Percentiles rank a stretch among this genome's conserved stretches.
phyloP scores from a whole-genome alignment of 2,888 invertebrate species.

The Patella ulyssiponensis region DNA sequence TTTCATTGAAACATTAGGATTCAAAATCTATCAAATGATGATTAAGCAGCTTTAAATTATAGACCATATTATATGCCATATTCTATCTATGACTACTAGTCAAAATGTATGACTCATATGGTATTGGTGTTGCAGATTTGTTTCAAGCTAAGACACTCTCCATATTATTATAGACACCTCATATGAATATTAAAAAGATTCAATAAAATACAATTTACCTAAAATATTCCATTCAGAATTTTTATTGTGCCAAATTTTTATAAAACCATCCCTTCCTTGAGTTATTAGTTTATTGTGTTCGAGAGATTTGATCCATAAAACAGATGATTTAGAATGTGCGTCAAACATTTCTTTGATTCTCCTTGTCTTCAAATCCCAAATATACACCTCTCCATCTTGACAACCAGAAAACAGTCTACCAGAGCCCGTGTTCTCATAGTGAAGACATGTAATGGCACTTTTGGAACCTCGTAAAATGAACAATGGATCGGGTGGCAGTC shows the following conservation, averaged over 20 bases:
- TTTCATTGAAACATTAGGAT: too few relatives aligned
- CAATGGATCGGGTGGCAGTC: slow-evolving; percentile 44
- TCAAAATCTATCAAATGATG: too few relatives aligned
- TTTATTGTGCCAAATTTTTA: slow-evolving; percentile 45
- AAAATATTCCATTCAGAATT: slow-evolving; percentile 18
- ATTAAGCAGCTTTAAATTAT: too few relatives aligned
- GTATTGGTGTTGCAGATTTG: too few relatives aligned
- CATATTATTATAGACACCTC: too few relatives aligned
- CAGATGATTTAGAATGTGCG: slow-evolving; percentile 44
- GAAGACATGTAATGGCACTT: slow-evolving; percentile 46
- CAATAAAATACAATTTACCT: too few relatives aligned
- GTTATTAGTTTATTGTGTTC: slow-evolving; percentile 43
- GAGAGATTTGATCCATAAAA: slow-evolving; percentile 47
- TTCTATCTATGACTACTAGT: too few relatives aligned
- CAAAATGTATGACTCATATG: too few relatives aligned
- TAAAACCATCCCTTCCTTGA: slow-evolving; percentile 56
- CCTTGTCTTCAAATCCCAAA: slow-evolving; percentile 47
- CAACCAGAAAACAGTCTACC: slow-evolving; percentile 48
- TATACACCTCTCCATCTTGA: slow-evolving; percentile 46
- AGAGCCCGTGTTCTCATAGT: slow-evolving; percentile 26
- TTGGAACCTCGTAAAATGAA: slow-evolving; percentile 44
- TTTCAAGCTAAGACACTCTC: too few relatives aligned
- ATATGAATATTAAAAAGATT: too few relatives aligned
- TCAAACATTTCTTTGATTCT: slow-evolving; percentile 34
- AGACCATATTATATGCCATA: too few relatives aligned